These are phyloP conservation scores for Saturnia pavonia DNA, from an alignment of 2,888 invertebrate genomes.

Conservation along the genomic window DNA sequence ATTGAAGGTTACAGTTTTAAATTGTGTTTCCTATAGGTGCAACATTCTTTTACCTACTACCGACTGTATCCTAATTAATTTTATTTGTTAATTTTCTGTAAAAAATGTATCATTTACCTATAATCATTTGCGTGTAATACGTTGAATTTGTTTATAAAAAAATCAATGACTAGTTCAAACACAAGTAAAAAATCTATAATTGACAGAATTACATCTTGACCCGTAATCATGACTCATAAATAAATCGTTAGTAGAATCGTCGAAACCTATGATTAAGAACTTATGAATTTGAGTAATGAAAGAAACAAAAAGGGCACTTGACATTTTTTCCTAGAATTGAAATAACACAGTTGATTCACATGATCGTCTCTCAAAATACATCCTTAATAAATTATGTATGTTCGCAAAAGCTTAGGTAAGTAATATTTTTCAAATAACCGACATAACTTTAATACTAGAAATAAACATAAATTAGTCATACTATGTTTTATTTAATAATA, in stretches of 20 bases:
- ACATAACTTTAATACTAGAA: neutral
- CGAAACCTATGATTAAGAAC: constrained; percentile 4
- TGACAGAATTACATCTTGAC: neutral
- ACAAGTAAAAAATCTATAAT: neutral
- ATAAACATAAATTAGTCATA: too few species aligned
- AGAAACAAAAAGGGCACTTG: neutral
- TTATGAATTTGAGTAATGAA: neutral
- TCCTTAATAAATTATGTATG: too few species aligned
- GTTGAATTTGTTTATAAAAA: neutral
- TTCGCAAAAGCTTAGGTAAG: too few species aligned
- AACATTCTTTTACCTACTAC: too few species aligned
- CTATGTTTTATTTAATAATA: too few species aligned
- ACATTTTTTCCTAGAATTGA: neutral
- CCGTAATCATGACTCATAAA: constrained; percentile 3
- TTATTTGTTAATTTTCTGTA: neutral
- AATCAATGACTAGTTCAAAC: neutral
- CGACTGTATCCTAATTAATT: too few species aligned
- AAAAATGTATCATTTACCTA: neutral
- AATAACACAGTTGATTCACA: neutral
- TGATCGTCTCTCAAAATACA: neutral
- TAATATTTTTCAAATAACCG: neutral
- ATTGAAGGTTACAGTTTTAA: too few species aligned
- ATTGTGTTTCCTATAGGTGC: too few species aligned
- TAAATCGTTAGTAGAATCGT: neutral
- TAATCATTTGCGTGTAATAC: neutral